These are phyloP conservation scores for Polypedilum vanderplanki DNA, from an alignment of 1,140 invertebrate species.

Conservation along the genomic window DNA sequence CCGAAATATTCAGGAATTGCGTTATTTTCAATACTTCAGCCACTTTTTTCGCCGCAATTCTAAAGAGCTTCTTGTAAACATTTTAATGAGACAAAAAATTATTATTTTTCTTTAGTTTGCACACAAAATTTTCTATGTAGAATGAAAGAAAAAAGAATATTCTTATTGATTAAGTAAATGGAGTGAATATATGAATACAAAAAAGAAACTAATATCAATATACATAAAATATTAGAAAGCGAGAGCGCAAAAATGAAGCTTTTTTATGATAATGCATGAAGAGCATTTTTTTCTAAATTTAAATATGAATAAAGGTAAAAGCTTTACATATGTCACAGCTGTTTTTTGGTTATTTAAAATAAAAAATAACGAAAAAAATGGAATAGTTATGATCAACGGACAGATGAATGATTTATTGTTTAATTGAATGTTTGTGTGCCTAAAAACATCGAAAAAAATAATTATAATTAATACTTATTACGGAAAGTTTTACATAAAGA, in stretches of 20 bases:
- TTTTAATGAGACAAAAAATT: background rate
- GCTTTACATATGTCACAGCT: background rate
- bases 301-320: background rate
- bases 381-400: background rate
- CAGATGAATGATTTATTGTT: background rate
- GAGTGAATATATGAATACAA: background rate
- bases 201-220: background rate
- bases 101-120: background rate
- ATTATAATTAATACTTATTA: background rate
- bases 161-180: background rate
- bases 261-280: background rate
- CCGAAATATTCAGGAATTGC: constrained; percentile 8
- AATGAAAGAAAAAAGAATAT: background rate
- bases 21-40: background rate
- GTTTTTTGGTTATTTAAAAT: background rate
- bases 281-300: background rate
- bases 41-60: constrained; percentile 22
- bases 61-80: background rate
- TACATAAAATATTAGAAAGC: background rate
- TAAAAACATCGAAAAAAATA: constrained; percentile 13
- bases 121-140: background rate
- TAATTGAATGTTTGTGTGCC: constrained; percentile 1
- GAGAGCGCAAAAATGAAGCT: background rate
- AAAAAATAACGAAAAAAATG: background rate
- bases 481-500: background rate